phyloP scores from a whole-genome alignment of 2,888 invertebrate species.

The Sceliomorpha sp. region DNA sequence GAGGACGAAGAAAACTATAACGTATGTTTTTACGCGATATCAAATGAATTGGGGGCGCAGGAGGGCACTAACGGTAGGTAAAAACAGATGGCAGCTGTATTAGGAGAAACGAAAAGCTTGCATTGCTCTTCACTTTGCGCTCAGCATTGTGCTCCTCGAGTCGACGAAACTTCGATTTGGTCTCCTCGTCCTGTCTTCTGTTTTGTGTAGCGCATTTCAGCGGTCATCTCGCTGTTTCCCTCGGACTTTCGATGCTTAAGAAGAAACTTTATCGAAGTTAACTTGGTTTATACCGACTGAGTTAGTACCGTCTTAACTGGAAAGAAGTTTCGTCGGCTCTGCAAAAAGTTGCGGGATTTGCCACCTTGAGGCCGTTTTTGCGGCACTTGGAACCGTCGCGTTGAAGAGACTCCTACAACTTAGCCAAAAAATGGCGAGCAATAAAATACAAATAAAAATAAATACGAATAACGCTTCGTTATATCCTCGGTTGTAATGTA shows the following conservation, averaged over 20 bases:
- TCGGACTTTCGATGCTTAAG: slow-evolving; percentile 16
- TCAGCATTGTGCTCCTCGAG: slow-evolving; percentile 2
- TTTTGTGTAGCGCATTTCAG: slow-evolving; percentile 24
- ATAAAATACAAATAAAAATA: too few species aligned
- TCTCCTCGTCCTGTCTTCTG: slow-evolving; percentile 10
- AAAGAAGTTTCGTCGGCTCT: slow-evolving; percentile 30
- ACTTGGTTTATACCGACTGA: slow-evolving; percentile 34
- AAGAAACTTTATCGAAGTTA: slow-evolving; percentile 46
- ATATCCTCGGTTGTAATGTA: too few species aligned
- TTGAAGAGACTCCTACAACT: slow-evolving; percentile 17
- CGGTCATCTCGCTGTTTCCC: slow-evolving; percentile 18
- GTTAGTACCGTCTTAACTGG: slow-evolving; percentile 33
- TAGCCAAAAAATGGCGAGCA: too few species aligned
- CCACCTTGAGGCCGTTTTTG: slow-evolving; percentile 26
- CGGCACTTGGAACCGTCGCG: slow-evolving; percentile 9
- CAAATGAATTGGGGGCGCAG: too few species aligned
- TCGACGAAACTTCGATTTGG: slow-evolving; percentile 8
- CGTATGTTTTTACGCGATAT: too few species aligned
- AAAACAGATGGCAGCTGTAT: too few species aligned
- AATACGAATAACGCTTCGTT: too few species aligned
- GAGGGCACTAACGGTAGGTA: too few species aligned
- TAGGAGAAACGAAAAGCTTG: too few species aligned
- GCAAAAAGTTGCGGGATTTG: slow-evolving; percentile 35
- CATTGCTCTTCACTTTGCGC: slow-evolving; percentile 3
- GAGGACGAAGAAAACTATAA: too few species aligned